A percentile compares a stretch with the other conserved stretches of the same genome.
Conservation (phyloP, 1,140 invertebrate species). For the Psilanteris sp. region DNA sequence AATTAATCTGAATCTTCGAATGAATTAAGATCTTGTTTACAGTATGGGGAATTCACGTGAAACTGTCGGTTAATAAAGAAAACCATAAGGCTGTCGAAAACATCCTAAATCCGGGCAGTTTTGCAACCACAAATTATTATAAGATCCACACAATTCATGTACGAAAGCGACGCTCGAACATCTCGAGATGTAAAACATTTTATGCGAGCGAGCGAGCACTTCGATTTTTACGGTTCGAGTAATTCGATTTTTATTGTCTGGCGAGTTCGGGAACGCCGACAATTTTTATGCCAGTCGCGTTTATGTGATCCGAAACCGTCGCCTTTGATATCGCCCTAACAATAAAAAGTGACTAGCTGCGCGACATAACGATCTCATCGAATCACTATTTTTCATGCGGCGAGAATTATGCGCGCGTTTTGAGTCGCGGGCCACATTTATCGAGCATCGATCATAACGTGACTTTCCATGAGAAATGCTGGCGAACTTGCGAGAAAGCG, state of each 20-base stretch:
- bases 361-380: conserved; percentile 16
- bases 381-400: conserved; percentile 6
- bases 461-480: conserved; percentile 10
- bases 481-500: conserved; percentile 10
- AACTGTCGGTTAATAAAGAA: too few species aligned
- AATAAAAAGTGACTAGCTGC: conserved; percentile 7
- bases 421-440: conserved; percentile 1
- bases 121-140: too few species aligned
- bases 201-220: neutral
- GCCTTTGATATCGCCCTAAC: conserved; percentile 1
- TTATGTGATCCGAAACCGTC: conserved; percentile 5
- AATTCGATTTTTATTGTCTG: conserved; percentile 13
- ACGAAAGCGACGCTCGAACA: too few species aligned
- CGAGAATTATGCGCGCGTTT: conserved; percentile 8
- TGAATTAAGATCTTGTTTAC: too few species aligned
- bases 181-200: too few species aligned
- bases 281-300: conserved; percentile 6
- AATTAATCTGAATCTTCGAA: too few species aligned
- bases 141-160: too few species aligned
- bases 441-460: conserved; percentile 10
- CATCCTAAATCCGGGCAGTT: too few species aligned
- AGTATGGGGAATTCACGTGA: too few species aligned
- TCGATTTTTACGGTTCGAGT: conserved; percentile 1
- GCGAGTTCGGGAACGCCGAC: neutral
- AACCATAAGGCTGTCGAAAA: too few species aligned